Percentiles rank a stretch among this genome's conserved stretches.
Conservation (phyloP, 2,888 invertebrate species). For the Euzetes globulus region DNA sequence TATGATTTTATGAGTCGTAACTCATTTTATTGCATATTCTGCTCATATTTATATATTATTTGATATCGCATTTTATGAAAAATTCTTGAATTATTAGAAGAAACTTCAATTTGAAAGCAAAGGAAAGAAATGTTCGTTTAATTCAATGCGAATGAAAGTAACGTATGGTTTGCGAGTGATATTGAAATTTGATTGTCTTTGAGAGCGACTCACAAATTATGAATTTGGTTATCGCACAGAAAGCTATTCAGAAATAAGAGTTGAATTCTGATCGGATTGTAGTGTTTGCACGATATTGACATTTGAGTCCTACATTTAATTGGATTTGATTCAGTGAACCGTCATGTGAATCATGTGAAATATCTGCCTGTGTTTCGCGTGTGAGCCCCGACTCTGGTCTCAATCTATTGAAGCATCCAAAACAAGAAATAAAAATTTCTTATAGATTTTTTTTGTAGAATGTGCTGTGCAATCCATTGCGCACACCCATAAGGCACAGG, state of each 20-base stretch:
- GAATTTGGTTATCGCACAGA: neutral
- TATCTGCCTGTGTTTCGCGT: constrained; percentile 20
- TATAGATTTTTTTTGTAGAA: neutral
- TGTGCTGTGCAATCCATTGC: constrained; percentile 20
- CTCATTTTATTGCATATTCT: constrained; percentile 23
- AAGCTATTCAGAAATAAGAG: neutral
- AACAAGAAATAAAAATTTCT: constrained; percentile 20
- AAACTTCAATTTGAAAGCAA: neutral
- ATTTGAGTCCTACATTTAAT: constrained; percentile 17
- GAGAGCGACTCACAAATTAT: neutral
- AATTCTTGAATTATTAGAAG: neutral
- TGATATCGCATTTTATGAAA: neutral
- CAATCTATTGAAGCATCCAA: constrained; percentile 24
- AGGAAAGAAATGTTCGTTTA: neutral
- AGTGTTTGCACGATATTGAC: constrained; percentile 20
- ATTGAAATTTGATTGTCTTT: neutral
- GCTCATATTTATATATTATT: constrained; percentile 12
- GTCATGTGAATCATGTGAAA: constrained; percentile 27
- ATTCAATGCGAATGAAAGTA: neutral
- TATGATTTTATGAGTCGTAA: constrained; percentile 20
- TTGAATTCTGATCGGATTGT: neutral
- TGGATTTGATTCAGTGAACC: constrained; percentile 29
- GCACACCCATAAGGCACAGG: constrained; percentile 12
- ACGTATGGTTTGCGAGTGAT: neutral
- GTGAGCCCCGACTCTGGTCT: constrained; percentile 14